Conservation (phyloP, 2,888 invertebrate genomes). For the Sylvicola cinctus region DNA sequence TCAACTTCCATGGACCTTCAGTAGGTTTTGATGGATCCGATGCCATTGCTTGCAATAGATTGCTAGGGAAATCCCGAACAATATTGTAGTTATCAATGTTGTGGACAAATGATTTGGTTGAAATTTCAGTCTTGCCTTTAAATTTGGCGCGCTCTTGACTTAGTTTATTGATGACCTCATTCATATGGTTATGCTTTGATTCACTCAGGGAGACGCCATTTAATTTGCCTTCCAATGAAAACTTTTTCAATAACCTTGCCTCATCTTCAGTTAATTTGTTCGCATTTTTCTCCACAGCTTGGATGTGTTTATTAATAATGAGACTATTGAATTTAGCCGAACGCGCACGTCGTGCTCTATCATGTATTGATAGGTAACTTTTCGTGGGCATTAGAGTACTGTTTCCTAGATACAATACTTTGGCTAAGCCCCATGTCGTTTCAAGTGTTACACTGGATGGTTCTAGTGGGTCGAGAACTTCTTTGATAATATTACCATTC, state of each 20-base stretch:
- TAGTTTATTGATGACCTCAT: conserved; percentile 30
- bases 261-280: conserved; percentile 33
- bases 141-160: conserved; percentile 37
- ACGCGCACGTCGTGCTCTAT: conserved; percentile 53
- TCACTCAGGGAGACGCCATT: conserved; percentile 55
- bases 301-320: conserved; percentile 30
- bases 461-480: conserved; percentile 56
- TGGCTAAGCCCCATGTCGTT: conserved; percentile 71
- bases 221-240: conserved; percentile 57
- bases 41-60: conserved; percentile 42
- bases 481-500: conserved; percentile 37
- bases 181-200: conserved; percentile 31
- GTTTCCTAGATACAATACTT: conserved; percentile 61
- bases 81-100: conserved; percentile 40
- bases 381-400: conserved; percentile 60
- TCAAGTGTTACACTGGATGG: conserved; percentile 49
- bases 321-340: conserved; percentile 50
- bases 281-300: conserved; percentile 20
- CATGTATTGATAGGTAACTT: conserved; percentile 57
- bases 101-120: conserved; percentile 44
- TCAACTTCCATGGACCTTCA: conserved; percentile 69
- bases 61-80: conserved; percentile 52
- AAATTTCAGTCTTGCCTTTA: conserved; percentile 41
- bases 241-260: conserved; percentile 53
- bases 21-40: conserved; percentile 33